phyloP scores from a whole-genome alignment of 1,140 invertebrate genomes.

The Neotoxoptera formosana region DNA sequence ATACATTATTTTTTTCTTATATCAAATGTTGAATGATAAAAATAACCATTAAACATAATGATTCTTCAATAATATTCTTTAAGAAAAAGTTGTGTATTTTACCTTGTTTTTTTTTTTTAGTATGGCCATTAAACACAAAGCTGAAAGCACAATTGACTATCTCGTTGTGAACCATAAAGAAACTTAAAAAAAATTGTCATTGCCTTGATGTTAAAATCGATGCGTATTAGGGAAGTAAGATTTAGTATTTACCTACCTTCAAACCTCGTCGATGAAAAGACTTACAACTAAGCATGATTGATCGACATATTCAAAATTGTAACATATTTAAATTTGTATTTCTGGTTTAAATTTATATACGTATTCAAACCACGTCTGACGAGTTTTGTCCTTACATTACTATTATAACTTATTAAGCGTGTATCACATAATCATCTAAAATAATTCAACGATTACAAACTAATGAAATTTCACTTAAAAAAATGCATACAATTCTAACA shows the following conservation, averaged over 20 bases:
- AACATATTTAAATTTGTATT: not conserved
- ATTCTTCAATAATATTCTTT: not conserved
- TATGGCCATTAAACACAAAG: not conserved
- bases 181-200: not conserved
- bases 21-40: not conserved
- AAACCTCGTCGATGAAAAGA: not conserved
- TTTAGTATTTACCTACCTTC: not conserved
- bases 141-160: not conserved
- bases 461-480: not conserved
- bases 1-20: not conserved
- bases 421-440: not conserved
- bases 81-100: not conserved
- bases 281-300: not conserved
- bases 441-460: not conserved
- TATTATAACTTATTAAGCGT: not conserved
- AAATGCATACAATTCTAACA: not conserved
- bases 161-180: not conserved
- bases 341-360: not conserved
- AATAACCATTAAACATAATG: slow-evolving; percentile 8
- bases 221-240: not conserved
- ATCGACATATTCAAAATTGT: not conserved
- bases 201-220: not conserved
- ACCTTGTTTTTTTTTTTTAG: not conserved
- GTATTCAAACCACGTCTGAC: no score
- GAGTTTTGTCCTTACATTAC: not conserved